Evolutionary conservation across 2,888 invertebrate species (phyloP), one percentile per base, ranked within the genome.

Genomic region (Agrochola lychnidis): DNA sequence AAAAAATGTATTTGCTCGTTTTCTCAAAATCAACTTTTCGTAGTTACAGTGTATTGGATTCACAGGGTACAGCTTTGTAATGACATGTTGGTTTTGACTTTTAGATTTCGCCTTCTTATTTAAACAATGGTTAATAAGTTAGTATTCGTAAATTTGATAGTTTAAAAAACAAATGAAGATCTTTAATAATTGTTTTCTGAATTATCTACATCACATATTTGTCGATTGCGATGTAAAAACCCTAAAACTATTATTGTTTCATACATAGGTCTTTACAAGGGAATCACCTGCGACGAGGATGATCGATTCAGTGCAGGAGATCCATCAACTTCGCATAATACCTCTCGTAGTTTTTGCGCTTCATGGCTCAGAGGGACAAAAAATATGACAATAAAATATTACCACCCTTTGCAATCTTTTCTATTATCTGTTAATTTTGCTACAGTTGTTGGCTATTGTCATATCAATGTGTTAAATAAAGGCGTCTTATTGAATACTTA

Each of bases 321-420:
- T 90, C 88, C 85, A 90, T 89, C 89, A 89, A 83, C 82, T 88
- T 88, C 82, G 78, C 84, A 89, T 90, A 88, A 89, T 89, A 85
- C 25, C 1, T 78, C 74, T 78, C 74, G 74, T 70, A 78, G 84
- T 89, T 89, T 90, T 91, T 87, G 82, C 67, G 36, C 53, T 25
- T 0, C 19, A 62, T 59, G 36, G 40, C 53, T 61, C 25, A 57
- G n/a, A 53, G 25, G 42, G 48, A 68, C 69, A 74, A 62, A 70
- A 75, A 66, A 67, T 22, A 73, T 73, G 22, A 78, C 76, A 79
- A 73, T 74, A 68, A 63, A 63, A 76, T 51, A 48, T 22, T 71
- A 53, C 63, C 64, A 59, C 72, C 70, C 69, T 51, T 67, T 71
- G 59, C 69, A 59, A 70, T 48, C 14, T 74, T 82, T 68, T 61